Conservation (phyloP, 2,888 invertebrate species). For the Myopa testacea region DNA sequence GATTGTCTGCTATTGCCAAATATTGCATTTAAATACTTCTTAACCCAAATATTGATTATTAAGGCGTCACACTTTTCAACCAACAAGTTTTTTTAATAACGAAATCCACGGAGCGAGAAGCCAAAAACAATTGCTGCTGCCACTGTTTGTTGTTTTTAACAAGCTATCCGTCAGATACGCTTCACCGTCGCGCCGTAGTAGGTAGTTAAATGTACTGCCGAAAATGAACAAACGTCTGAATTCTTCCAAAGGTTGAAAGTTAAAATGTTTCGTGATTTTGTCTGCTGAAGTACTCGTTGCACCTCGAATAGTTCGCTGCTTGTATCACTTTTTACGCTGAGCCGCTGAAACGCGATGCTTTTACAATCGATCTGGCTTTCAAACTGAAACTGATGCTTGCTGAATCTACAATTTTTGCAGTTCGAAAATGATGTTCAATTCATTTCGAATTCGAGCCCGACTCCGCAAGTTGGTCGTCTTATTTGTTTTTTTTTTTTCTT, state of each 20-base stretch:
- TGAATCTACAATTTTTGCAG: conserved; percentile 19
- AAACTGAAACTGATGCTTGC: conserved; percentile 28
- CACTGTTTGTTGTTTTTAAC: no score
- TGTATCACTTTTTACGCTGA: background rate
- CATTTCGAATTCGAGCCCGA: conserved; percentile 17
- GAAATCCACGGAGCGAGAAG: background rate
- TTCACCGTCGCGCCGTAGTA: no score
- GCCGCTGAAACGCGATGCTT: background rate
- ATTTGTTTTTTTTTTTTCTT: background rate
- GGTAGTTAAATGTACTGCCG: background rate
- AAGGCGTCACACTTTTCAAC: conserved; percentile 14
- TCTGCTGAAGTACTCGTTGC: background rate
- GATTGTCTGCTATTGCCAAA: conserved; percentile 2
- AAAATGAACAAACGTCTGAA: background rate
- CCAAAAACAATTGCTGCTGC: no score
- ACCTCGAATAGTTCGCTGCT: no score
- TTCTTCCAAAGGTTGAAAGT: conserved; percentile 13
- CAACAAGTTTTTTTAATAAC: background rate
- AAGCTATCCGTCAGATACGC: no score
- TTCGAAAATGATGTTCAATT: conserved; percentile 21
- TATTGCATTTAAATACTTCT: background rate
- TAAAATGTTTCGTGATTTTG: background rate
- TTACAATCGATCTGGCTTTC: conserved; percentile 16
- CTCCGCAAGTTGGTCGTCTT: conserved; percentile 1
- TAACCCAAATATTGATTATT: conserved; percentile 5